Base-by-base conservation (phyloP, 1,140 invertebrate genomes). In the Euura lappo region DNA sequence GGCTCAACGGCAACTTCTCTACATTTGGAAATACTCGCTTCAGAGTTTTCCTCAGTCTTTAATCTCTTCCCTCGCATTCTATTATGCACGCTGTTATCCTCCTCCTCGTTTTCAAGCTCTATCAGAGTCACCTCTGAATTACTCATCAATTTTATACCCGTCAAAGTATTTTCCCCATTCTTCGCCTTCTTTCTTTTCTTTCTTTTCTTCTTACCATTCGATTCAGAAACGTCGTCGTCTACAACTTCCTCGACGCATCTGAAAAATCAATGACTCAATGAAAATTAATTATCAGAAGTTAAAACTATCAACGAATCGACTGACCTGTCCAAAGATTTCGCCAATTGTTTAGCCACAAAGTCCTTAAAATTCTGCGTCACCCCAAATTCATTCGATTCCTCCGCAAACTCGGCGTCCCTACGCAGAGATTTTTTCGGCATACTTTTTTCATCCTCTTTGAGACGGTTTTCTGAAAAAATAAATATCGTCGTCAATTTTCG, bases 71-170 rank as follows among this genome's bases (percentile, higher is more conserved):
- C 71, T 60, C 71, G 75, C 13, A 13, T 45, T 51, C 69, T 77
- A 65, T 68, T 65, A 43, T 45, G 11, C 65, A 72, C 67, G 28
- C 65, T 6, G 68, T 43, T 4, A 28, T 75, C 43, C 13, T 6
- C 6, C 44, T 1, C 5, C 45, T 69, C 13, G 69, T 78, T 60
- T 71, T 72, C 44, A 4, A 77, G 5, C 7, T 73, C 45, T 10
- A 6, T 71, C 43, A 80, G 28, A 70, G 75, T 71, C 46, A 73
- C 67, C 44, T 66, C 69, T 0, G 82, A 84, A 4, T 71, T 70
- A 70, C 65, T 81, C 4, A 86, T 65, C 7, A 86, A 75, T 69
- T 77, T 81, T 76, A 86, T 80, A 44, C 84, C 81, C 44, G 8
- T 43, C 60, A 72, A 44, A 43, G 13, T 43, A 10, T 72, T 71